Base-by-base conservation (phyloP, 2,113 vertebrate genomes). In the Sander vitreus region DNA sequence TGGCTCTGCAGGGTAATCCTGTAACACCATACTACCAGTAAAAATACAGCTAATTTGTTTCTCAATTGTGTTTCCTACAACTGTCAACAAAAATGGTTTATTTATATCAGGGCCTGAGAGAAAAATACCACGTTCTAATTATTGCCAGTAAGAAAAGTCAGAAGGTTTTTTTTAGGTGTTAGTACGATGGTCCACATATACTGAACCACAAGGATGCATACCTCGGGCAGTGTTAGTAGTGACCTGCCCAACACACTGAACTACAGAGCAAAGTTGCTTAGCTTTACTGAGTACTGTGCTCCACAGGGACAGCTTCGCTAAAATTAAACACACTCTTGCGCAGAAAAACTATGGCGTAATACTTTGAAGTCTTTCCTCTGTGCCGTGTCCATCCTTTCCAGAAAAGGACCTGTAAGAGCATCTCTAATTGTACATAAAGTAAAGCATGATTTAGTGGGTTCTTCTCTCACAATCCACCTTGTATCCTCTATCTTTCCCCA, bases 401-500 rank as follows among this genome's bases (percentile, higher is more conserved):
- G 18, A 45, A 11, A 51, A 21, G 73, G 15, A 59, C 65, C 55
- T 65, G 10, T 62, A 73, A 51, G 48, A 76, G 25, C 33, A 1
- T 60, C 30, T 53, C 43, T 76, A 33, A 43, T 74, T 67, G 45
- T 23, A 72, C 54, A 59, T 62, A 60, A 77, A 73, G 47, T 74
- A 59, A 47, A 78, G 30, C 69, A 58, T 74, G 51, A 70, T 71
- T 66, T 53, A 65, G 14, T 58, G 7, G 7, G 16, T 43, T 39
- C 51, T 47, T 59, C 7, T 33, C 36, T 57, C 8, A 48, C 43
- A 67, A 21, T 55, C 69, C 19, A 12, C 6, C 16, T 66, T 50
- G 78, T 80, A 27, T 62, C 55, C 63, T 68, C 43, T 48, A 27
- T 71, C 27, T 47, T 55, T 75, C 58, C 54, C 15, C 36, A 36